Percentiles rank a stretch among this genome's conserved stretches.
Conservation (phyloP, 1,140 invertebrate genomes). For the Megathymus violae region DNA sequence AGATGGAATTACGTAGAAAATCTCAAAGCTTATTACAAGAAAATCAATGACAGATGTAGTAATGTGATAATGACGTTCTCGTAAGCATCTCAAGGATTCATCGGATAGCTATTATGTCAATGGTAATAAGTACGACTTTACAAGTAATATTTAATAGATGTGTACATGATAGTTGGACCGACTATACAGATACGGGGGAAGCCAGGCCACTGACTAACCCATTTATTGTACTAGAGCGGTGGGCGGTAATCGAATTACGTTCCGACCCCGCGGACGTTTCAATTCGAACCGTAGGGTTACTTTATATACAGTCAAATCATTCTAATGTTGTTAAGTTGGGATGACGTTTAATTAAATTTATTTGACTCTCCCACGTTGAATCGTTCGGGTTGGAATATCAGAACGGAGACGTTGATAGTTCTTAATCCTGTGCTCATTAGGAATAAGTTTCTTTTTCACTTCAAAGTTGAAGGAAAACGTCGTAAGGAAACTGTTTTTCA, state of each 20-base stretch:
- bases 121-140: constrained; percentile 14
- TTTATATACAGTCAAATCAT: neutral
- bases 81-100: constrained; percentile 5
- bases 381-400: too few species aligned
- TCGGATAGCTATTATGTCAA: neutral
- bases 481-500: too few species aligned
- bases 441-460: too few species aligned
- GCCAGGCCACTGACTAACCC: constrained; percentile 77
- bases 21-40: constrained; percentile 8
- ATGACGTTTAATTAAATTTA: too few species aligned
- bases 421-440: too few species aligned
- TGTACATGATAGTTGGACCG: constrained; percentile 11
- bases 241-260: constrained; percentile 77
- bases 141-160: neutral
- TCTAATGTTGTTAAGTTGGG: too few species aligned
- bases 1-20: neutral
- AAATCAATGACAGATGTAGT: constrained; percentile 21
- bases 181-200: constrained; percentile 44
- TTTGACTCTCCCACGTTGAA: too few species aligned
- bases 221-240: constrained; percentile 71
- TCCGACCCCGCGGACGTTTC: constrained; percentile 54
- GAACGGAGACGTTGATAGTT: too few species aligned
- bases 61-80: constrained; percentile 19
- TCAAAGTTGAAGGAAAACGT: too few species aligned
- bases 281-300: constrained; percentile 33